Percentiles rank a stretch among this genome's conserved stretches.
Conservation (phyloP, 2,888 invertebrate genomes). For the Tethea ocularis region DNA sequence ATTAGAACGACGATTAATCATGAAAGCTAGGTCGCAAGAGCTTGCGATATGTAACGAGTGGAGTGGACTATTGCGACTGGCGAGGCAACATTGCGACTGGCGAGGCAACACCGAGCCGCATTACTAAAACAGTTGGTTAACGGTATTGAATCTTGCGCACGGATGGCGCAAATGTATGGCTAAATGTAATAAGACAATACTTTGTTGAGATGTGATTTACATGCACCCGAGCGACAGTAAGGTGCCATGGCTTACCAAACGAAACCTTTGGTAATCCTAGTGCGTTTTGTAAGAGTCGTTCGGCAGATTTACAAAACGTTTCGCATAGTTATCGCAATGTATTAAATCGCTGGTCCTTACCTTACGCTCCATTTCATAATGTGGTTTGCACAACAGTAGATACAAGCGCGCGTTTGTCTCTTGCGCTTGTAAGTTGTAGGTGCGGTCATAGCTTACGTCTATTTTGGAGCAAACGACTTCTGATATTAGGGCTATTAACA, state of each 20-base stretch:
- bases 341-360: constrained; percentile 61
- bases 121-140: constrained; percentile 73
- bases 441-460: constrained; percentile 26
- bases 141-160: constrained; percentile 65
- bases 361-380: constrained; percentile 75
- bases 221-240: constrained; percentile 41
- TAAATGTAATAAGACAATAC: constrained; percentile 61
- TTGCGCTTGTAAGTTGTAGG: constrained; percentile 45
- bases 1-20: constrained; percentile 67
- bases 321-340: constrained; percentile 57
- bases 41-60: constrained; percentile 77
- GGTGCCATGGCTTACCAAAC: constrained; percentile 36
- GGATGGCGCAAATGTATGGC: constrained; percentile 61
- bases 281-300: constrained; percentile 62
- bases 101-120: constrained; percentile 59
- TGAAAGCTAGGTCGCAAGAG: constrained; percentile 75
- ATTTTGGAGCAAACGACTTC: background rate
- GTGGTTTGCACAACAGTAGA: constrained; percentile 63
- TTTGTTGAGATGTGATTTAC: constrained; percentile 53
- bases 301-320: constrained; percentile 63
- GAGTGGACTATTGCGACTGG: constrained; percentile 62
- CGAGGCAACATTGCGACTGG: constrained; percentile 60
- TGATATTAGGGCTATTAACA: background rate
- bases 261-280: constrained; percentile 57
- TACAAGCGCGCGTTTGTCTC: constrained; percentile 62